Base-by-base conservation (phyloP, 1,140 invertebrate genomes). In the Gyrodactylus bullatarudis region DNA sequence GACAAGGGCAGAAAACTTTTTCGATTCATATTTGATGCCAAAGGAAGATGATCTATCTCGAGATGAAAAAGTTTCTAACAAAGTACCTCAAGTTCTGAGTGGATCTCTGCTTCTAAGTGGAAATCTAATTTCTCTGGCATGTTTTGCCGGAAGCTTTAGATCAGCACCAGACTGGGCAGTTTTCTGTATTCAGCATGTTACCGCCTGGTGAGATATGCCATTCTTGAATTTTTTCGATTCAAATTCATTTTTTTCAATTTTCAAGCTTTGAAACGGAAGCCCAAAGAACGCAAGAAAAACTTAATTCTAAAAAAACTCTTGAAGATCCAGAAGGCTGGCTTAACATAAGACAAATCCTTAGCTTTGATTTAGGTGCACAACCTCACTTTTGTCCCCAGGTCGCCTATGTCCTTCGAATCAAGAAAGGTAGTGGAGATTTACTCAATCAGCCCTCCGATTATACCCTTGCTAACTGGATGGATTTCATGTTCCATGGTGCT, bases 231-330 rank as follows among this genome's bases (percentile, higher is more conserved):
- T 54, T 54, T 54, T 54, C 34, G n/a, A n/a, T 54, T 54, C 34
- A 54, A 54, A 54, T 54, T n/a, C n/a, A 54, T 16, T 54, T 54
- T 54, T n/a, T 54, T 54, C 8, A 16, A 16, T n/a, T 54, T 54
- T 54, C 24, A 23, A 71, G 70, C 24, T 71, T 71, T 26, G 70
- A 71, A 26, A 71, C 70, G 22, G 70, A 71, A 71, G 23, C 70
- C 23, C 70, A 71, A n/a, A 24, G 24, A 26, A 26, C 20, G 23
- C 22, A 1, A 1, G 70, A 26, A 1, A 23, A 71, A 23, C 20
- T 23, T 20, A 2, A 8, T 26, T 8, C 23, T 23, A 23, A 71
- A 25, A 71, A 71, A 26, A 25, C 70, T 23, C 24, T 23, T 71
- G 20, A 1, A 2, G 24, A 71, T 26, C 24, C 20, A 23, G 70